Evolutionary conservation across 2,113 vertebrate genomes (phyloP), one percentile per base, ranked within the genome.

Genomic region (Gobiocypris rarus): DNA sequence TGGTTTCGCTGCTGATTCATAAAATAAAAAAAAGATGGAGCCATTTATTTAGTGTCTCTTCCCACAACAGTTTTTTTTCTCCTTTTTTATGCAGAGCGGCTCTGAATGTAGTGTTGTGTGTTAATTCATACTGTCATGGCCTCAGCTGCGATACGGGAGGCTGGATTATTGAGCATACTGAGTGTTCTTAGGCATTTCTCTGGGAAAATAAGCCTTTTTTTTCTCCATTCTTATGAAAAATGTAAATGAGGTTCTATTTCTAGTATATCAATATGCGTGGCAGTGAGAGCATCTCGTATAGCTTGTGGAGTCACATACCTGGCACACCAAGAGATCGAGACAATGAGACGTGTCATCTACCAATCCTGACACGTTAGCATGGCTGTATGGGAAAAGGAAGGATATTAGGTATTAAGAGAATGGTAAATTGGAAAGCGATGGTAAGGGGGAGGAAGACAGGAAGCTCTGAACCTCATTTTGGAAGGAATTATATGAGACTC

Each of bases 351-450:
- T 71, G 61, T 78, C 75, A 50, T 84, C 83, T 59, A 59, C 82
- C 75, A 78, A 17, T 43, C 31, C 83, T 45, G 45, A 31, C 43
- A 26, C 43, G 86, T 87, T 86, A 82, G 83, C 83, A 83, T 75
- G 48, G 48, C 2, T 26, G 14, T 67, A 15, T 24, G 71, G 38
- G 48, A 45, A 54, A n/a, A 56, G 61, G 5, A 28, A 52, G 13
- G 26, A 61, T 50, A 22, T 28, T 8, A 26, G 65, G 28, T 65
- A 50, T 74, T 69, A 81, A 75, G 59, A 65, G 41, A 41, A 43
- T 70, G 50, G 26, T 77, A 28, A 31, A 54, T 31, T 28, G 78
- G n/a, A 41, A 59, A 58, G 41, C 22, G 56, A 58, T 28, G 31
- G 34, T 76, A 26, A 65, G 24, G 61, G 56, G 71, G 48, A 8